Percentiles rank a stretch among this genome's conserved stretches.
These are phyloP conservation scores for Mus spretus DNA, from an alignment of 2,797 vertebrate species.

Conservation along the genomic window DNA sequence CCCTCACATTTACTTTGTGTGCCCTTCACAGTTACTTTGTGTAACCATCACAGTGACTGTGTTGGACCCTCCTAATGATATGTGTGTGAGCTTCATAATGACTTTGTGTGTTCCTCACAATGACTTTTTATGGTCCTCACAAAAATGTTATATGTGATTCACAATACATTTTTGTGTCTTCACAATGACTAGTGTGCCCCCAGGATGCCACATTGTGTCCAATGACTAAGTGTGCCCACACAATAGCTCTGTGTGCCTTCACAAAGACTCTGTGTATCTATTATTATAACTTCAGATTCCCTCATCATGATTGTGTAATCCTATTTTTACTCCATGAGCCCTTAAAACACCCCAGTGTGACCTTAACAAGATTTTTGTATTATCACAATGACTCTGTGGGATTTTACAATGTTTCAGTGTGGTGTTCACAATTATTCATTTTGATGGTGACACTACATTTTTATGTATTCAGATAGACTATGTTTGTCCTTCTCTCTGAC, in stretches of 20 bases:
- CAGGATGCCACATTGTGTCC: background rate
- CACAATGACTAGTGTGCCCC: background rate
- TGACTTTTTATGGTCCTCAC: background rate
- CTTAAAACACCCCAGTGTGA: background rate
- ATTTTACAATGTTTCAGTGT: background rate
- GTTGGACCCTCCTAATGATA: background rate
- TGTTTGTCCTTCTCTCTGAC: background rate
- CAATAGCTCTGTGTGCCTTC: background rate
- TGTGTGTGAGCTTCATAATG: background rate
- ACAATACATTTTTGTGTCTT: background rate
- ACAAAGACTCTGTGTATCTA: background rate
- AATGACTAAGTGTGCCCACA: background rate
- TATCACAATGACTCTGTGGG: background rate
- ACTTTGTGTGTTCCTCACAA: background rate
- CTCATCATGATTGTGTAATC: background rate
- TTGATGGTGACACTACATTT: background rate
- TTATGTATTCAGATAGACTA: background rate
- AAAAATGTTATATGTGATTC: background rate
- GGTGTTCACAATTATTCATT: background rate
- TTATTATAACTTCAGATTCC: background rate
- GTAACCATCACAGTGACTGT: background rate
- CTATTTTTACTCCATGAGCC: background rate
- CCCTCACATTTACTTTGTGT: background rate
- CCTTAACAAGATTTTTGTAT: background rate
- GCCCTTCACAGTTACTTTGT: background rate